A percentile compares a stretch with the other conserved stretches of the same genome.
Conservation (phyloP, 1,140 invertebrate genomes). For the Drosophila ficusphila region DNA sequence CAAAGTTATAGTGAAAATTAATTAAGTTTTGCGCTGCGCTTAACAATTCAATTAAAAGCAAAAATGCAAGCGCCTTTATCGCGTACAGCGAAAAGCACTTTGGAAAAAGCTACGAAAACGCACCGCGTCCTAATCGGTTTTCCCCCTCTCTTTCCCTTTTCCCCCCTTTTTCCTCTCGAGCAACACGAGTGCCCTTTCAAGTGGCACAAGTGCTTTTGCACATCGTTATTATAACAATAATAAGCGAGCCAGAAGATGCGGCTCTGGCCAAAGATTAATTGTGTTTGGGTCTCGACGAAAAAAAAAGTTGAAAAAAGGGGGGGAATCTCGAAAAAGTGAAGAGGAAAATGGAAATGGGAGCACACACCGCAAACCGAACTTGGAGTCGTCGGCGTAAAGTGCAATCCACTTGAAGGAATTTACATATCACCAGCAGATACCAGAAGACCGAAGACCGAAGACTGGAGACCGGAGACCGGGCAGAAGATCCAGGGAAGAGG, state of each 20-base stretch:
- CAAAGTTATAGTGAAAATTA: constrained; percentile 80
- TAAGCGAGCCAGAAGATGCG: constrained; percentile 56
- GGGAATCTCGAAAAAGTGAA: neutral
- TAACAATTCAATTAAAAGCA: constrained; percentile 83
- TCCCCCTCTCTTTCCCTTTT: neutral
- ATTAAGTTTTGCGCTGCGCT: constrained; percentile 80
- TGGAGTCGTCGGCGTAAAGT: constrained; percentile 74
- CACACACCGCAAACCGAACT: constrained; percentile 43
- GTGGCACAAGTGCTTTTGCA: constrained; percentile 84
- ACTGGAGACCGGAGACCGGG: neutral
- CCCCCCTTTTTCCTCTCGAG: neutral
- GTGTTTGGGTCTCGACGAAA: constrained; percentile 51
- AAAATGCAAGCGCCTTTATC: constrained; percentile 59
- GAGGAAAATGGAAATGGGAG: constrained; percentile 62
- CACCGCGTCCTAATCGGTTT: constrained; percentile 28
- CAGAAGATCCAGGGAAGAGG: neutral
- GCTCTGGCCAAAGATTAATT: constrained; percentile 76
- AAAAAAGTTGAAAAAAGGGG: neutral
- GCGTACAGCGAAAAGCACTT: constrained; percentile 80
- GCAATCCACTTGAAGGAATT: constrained; percentile 83
- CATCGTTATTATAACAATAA: constrained; percentile 84
- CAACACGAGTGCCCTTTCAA: constrained; percentile 63
- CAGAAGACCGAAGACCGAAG: constrained; percentile 20
- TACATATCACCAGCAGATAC: constrained; percentile 80
- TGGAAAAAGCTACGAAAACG: constrained; percentile 36